A percentile compares a stretch with the other conserved stretches of the same genome.
Conservation (phyloP, 2,113 vertebrate genomes). For the Pangasianodon hypophthalmus region DNA sequence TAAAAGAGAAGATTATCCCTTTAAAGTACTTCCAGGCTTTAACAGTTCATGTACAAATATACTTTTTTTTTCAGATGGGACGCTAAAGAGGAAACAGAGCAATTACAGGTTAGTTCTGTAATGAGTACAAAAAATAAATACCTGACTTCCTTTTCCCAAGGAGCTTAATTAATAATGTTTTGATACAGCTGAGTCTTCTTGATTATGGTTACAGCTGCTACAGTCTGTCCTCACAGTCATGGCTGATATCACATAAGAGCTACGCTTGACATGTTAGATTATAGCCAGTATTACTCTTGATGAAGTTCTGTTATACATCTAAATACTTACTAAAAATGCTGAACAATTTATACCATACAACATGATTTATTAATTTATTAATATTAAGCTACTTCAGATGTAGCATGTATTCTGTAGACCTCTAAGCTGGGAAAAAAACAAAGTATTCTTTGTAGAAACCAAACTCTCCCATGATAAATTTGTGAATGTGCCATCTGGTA, state of each 20-base stretch:
- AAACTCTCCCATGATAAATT: background rate
- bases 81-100: conserved; percentile 64
- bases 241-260: background rate
- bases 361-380: background rate
- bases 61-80: conserved; percentile 70
- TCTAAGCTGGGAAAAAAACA: background rate
- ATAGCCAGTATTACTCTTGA: conserved; percentile 26
- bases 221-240: background rate
- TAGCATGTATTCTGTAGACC: background rate
- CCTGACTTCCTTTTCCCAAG: background rate
- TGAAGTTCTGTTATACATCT: background rate
- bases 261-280: background rate
- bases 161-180: background rate
- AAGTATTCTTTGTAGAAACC: background rate
- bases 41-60: background rate
- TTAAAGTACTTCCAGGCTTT: background rate
- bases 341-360: background rate
- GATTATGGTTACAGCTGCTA: conserved; percentile 2
- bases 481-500: background rate
- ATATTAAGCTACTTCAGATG: background rate
- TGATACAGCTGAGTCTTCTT: conserved; percentile 10
- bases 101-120: conserved; percentile 62
- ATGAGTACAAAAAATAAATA: conserved; percentile 33
- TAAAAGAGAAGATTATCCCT: background rate
- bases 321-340: background rate